Conservation (phyloP, 2,888 invertebrate species). For the Eristalis arbustorum region DNA sequence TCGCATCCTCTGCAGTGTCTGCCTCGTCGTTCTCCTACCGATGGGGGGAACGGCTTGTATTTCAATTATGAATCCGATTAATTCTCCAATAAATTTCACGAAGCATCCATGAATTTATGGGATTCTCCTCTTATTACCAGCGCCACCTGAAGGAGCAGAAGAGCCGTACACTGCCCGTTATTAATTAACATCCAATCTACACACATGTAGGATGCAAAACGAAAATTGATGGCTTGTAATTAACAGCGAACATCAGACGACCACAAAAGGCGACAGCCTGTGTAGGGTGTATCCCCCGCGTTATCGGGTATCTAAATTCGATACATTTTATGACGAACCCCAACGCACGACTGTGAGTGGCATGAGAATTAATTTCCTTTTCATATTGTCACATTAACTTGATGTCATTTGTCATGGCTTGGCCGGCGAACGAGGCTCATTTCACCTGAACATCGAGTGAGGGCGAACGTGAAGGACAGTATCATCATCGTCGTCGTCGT, state of each 20-base stretch:
- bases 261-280: not conserved
- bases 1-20: too few relatives aligned
- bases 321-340: slow-evolving; percentile 59
- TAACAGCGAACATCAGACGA: slow-evolving; percentile 57
- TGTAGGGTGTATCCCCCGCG: not conserved
- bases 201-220: slow-evolving; percentile 48
- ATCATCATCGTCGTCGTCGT: slow-evolving; percentile 6
- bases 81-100: slow-evolving; percentile 53
- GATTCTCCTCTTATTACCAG: not conserved
- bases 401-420: slow-evolving; percentile 72
- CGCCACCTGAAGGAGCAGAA: slow-evolving; percentile 14
- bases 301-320: slow-evolving; percentile 59
- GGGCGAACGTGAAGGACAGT: slow-evolving; percentile 15
- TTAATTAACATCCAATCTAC: slow-evolving; percentile 52
- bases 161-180: slow-evolving; percentile 6
- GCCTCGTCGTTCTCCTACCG: too few relatives aligned
- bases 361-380: slow-evolving; percentile 67
- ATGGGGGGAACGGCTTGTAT: not conserved
- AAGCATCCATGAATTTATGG: slow-evolving; percentile 22
- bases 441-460: slow-evolving; percentile 55
- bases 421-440: slow-evolving; percentile 49
- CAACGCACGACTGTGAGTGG: slow-evolving; percentile 10
- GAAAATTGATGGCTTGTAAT: slow-evolving; percentile 69
- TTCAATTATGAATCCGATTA: slow-evolving; percentile 62
- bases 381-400: slow-evolving; percentile 72